phyloP scores from a whole-genome alignment of 2,113 vertebrate genomes.

The Hemibates koningsi region DNA sequence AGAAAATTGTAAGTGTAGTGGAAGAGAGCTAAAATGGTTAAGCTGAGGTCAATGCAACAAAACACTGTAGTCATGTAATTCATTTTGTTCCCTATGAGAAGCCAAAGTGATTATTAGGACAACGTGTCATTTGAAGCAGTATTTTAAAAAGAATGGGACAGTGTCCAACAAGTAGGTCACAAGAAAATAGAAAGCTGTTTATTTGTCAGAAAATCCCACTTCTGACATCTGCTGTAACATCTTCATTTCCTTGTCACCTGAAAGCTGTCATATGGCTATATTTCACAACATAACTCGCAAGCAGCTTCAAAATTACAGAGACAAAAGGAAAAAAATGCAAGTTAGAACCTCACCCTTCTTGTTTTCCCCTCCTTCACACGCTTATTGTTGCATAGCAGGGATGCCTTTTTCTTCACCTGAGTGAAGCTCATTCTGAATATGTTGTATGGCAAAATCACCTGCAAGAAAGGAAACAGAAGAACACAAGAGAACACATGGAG shows the following conservation, averaged over 20 bases:
- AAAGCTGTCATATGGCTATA: background rate
- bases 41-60: background rate
- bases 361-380: conserved; percentile 41
- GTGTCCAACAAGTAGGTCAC: background rate
- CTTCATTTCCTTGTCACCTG: background rate
- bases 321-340: background rate
- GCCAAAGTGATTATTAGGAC: conserved; percentile 19
- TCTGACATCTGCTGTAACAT: background rate
- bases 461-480: background rate
- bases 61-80: conserved; percentile 3
- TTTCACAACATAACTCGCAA: background rate
- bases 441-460: conserved; percentile 33
- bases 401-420: conserved; percentile 41
- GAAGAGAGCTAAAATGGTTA: background rate
- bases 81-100: background rate
- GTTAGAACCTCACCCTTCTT: conserved; percentile 43
- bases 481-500: background rate
- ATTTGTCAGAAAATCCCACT: background rate
- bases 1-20: background rate
- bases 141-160: background rate
- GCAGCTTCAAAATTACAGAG: background rate
- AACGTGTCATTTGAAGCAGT: conserved; percentile 16
- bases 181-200: background rate
- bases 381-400: conserved; percentile 38
- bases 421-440: conserved; percentile 46